Evolutionary conservation across 2,888 invertebrate genomes (phyloP).

Genomic region (Orthosia incerta): DNA sequence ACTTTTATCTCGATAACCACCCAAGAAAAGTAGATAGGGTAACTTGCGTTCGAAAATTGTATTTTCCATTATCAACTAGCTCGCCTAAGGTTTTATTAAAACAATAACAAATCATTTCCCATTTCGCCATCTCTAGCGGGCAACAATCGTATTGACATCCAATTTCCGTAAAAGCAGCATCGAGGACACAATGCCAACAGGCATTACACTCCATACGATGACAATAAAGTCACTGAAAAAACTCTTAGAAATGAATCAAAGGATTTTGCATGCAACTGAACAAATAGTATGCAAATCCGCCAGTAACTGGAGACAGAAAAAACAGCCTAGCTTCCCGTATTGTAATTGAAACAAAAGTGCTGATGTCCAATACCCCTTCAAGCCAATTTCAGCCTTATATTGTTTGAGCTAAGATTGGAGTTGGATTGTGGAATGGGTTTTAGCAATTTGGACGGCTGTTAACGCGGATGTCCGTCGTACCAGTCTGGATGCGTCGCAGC

Average conservation of each 20-base stretch:
- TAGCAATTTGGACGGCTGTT: slow-evolving; percentile 68
- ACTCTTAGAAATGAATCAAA: slow-evolving; percentile 61
- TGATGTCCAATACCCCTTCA: slow-evolving; percentile 51
- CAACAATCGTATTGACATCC: slow-evolving; percentile 45
- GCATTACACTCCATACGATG: slow-evolving; percentile 31
- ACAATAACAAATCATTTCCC: slow-evolving; percentile 31
- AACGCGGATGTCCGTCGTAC: slow-evolving; percentile 69
- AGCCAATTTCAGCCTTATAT: slow-evolving; percentile 29
- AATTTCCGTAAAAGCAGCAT: slow-evolving; percentile 52
- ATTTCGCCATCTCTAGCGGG: slow-evolving; percentile 19
- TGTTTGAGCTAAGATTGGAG: neutral
- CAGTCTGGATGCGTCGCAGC: slow-evolving; percentile 71
- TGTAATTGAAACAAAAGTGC: slow-evolving; percentile 75
- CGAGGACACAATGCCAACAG: slow-evolving; percentile 61
- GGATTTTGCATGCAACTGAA: slow-evolving; percentile 60
- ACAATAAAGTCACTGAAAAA: slow-evolving; percentile 55
- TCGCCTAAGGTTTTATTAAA: slow-evolving; percentile 15
- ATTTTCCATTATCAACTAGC: slow-evolving; percentile 1
- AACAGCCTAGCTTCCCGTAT: slow-evolving; percentile 62
- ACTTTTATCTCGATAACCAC: neutral
- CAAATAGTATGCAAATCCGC: slow-evolving; percentile 68
- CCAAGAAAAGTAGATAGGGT: neutral
- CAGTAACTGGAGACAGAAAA: slow-evolving; percentile 67
- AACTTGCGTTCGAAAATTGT: neutral
- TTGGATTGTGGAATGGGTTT: slow-evolving; percentile 23